A percentile compares a stretch with the other conserved stretches of the same genome.
Conservation (phyloP, 2,113 vertebrate genomes). For the Engraulis encrasicolus region DNA sequence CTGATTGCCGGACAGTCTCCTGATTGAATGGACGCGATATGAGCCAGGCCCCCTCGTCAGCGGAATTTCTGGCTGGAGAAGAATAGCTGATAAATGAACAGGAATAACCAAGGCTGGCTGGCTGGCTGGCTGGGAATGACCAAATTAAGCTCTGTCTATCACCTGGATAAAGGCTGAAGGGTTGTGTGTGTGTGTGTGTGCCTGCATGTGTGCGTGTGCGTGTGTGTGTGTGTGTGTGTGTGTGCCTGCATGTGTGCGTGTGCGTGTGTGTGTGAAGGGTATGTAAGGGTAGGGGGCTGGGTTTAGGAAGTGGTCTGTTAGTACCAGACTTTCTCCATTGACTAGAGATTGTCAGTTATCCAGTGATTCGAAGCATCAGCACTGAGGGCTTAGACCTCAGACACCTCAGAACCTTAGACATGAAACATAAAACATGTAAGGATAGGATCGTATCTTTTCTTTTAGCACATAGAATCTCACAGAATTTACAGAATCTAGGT, state of each 20-base stretch:
- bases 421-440: too few relatives aligned
- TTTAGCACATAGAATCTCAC: too few relatives aligned
- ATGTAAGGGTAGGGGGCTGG: too few relatives aligned
- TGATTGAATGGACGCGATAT: slow-evolving; percentile 66
- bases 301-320: neutral
- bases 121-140: slow-evolving; percentile 64
- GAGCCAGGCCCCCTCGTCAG: slow-evolving; percentile 55
- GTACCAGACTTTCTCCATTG: neutral
- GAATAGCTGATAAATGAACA: slow-evolving; percentile 72
- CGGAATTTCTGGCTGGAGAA: slow-evolving; percentile 54
- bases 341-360: neutral
- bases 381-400: neutral
- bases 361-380: neutral
- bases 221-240: slow-evolving; percentile 24
- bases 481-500: too few relatives aligned
- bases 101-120: slow-evolving; percentile 60
- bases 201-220: slow-evolving; percentile 14
- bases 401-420: too few relatives aligned
- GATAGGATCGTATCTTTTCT: too few relatives aligned
- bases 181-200: slow-evolving; percentile 17
- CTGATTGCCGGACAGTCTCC: slow-evolving; percentile 73
- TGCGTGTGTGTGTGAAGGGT: too few relatives aligned
- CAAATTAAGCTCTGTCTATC: slow-evolving; percentile 69
- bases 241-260: too few relatives aligned
- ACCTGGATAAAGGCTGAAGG: slow-evolving; percentile 58